These are phyloP conservation scores for Silurus aristotelis DNA, from an alignment of 2,797 vertebrate species.

Conservation along the genomic window DNA sequence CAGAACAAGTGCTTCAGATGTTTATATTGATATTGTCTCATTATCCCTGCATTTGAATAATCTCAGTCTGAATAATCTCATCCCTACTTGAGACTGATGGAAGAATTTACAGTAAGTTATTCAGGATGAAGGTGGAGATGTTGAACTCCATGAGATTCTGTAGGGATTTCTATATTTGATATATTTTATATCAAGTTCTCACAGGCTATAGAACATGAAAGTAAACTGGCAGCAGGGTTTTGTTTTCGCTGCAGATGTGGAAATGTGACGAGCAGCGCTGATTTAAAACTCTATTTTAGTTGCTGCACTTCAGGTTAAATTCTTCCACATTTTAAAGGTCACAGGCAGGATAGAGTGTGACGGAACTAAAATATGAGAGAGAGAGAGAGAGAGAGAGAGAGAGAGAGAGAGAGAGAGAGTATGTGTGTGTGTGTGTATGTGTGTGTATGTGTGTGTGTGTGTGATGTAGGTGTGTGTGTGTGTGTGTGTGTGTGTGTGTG, in stretches of 20 bases:
- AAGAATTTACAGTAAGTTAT: background rate
- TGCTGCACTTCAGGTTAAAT: background rate
- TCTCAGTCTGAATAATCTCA: background rate
- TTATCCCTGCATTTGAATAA: background rate
- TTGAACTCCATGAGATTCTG: background rate
- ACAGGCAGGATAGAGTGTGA: background rate
- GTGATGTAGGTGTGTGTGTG: no score
- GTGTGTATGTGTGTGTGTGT: no score
- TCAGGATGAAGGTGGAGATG: background rate
- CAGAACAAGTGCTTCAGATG: background rate
- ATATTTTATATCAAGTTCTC: background rate
- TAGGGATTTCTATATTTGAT: background rate
- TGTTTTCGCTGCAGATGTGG: background rate
- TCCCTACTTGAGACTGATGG: background rate
- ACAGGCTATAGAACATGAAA: background rate
- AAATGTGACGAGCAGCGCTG: background rate
- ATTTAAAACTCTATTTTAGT: conserved; percentile 11
- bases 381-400: background rate
- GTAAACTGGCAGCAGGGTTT: background rate
- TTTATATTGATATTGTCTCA: background rate
- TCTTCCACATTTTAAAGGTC: conserved; percentile 11
- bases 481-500: no score
- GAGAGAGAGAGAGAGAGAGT: background rate
- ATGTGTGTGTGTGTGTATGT: no score
- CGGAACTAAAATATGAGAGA: background rate